Conservation (phyloP, 2,888 invertebrate genomes). For the Dynastes maya region DNA sequence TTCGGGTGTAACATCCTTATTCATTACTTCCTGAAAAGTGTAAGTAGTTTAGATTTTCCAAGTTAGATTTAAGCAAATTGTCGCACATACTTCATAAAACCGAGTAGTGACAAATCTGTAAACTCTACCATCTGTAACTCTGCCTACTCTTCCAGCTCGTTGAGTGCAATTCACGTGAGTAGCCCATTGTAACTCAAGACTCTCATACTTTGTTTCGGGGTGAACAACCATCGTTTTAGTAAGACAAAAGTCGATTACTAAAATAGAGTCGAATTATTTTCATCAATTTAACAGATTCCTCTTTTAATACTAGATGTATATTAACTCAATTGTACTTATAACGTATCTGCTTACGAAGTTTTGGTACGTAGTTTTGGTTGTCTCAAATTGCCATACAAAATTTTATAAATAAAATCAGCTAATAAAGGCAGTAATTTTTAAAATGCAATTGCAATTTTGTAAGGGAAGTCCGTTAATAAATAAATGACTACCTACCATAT, state of each 20-base stretch:
- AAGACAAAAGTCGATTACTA: conserved; percentile 95
- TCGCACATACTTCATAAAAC: conserved; percentile 76
- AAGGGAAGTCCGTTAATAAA: too few relatives aligned
- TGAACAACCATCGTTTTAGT: conserved; percentile 88
- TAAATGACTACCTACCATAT: conserved; percentile 75
- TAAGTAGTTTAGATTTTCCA: conserved; percentile 9
- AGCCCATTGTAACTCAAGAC: conserved; percentile 88
- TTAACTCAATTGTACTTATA: too few relatives aligned
- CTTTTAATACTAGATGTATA: too few relatives aligned
- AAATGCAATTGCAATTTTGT: neutral
- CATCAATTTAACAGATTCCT: too few relatives aligned
- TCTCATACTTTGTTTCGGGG: conserved; percentile 83
- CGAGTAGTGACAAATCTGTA: conserved; percentile 83
- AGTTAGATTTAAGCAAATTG: too few relatives aligned
- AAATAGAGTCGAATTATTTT: conserved; percentile 56
- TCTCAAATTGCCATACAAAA: too few relatives aligned
- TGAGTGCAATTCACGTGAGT: conserved; percentile 92
- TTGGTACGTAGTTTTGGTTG: too few relatives aligned
- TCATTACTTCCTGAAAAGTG: conserved; percentile 69
- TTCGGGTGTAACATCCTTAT: conserved; percentile 79
- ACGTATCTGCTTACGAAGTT: too few relatives aligned
- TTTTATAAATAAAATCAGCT: too few relatives aligned
- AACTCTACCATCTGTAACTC: conserved; percentile 88
- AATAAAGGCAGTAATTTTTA: conserved; percentile 32
- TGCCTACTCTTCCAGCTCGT: conserved; percentile 91